These are phyloP conservation scores for Accipiter cooperii DNA, from an alignment of 2,113 vertebrate species.

Conservation along the genomic window DNA sequence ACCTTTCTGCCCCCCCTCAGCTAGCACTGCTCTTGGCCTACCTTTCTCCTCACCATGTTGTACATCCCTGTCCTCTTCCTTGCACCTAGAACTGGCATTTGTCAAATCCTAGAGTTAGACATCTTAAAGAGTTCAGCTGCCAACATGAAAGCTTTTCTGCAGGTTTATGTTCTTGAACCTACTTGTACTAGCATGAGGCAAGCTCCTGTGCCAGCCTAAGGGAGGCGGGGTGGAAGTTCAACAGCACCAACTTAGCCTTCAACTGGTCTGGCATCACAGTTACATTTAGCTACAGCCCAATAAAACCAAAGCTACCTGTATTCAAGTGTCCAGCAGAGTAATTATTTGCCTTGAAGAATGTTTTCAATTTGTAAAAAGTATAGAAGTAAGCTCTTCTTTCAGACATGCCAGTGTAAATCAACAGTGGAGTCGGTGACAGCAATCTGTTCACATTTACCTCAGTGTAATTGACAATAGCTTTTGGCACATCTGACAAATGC, in stretches of 20 bases:
- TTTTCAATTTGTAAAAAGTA: neutral
- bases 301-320: neutral
- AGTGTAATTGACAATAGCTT: neutral
- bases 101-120: neutral
- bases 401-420: neutral
- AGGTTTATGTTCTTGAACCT: neutral
- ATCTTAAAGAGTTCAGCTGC: neutral
- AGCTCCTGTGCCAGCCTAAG: neutral
- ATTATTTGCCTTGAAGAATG: neutral
- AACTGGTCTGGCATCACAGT: neutral
- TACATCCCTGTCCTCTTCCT: neutral
- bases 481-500: neutral
- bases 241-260: neutral
- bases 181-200: neutral
- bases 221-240: neutral
- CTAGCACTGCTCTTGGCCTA: neutral
- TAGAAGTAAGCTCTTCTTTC: neutral
- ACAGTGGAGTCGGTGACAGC: neutral
- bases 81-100: neutral
- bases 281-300: neutral
- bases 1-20: neutral
- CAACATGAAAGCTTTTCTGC: neutral
- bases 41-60: neutral
- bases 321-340: neutral
- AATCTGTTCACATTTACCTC: neutral